These are phyloP conservation scores for Salmo trutta DNA, from an alignment of 2,797 vertebrate species.

Conservation along the genomic window DNA sequence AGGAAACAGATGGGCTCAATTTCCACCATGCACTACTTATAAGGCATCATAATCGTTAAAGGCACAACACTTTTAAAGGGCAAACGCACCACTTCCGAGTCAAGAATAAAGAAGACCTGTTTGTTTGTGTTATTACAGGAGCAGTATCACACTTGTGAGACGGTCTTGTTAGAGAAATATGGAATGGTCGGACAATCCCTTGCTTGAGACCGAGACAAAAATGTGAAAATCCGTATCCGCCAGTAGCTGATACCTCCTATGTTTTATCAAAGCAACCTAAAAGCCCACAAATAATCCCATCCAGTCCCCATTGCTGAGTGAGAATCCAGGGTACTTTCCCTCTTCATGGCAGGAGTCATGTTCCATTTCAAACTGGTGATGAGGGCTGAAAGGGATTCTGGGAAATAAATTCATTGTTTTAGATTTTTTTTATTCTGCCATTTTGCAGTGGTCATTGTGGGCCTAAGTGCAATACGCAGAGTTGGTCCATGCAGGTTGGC, in stretches of 20 bases:
- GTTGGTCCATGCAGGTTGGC: slow-evolving; percentile 26
- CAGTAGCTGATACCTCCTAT: background rate
- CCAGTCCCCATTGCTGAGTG: background rate
- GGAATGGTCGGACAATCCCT: background rate
- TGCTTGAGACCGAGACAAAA: background rate
- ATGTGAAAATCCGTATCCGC: background rate
- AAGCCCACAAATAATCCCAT: slow-evolving; percentile 1
- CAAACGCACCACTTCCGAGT: background rate
- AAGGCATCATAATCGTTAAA: background rate
- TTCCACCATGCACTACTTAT: background rate
- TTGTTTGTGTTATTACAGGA: background rate
- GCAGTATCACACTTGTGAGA: background rate
- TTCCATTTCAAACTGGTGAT: background rate
- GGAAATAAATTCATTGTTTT: slow-evolving; percentile 25
- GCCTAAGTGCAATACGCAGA: background rate
- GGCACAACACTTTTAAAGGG: background rate
- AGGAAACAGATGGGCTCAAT: background rate
- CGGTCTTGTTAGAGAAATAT: background rate
- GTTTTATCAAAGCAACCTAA: background rate
- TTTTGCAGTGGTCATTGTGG: background rate
- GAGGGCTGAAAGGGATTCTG: slow-evolving; percentile 31
- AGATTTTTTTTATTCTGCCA: background rate
- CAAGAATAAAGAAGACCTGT: background rate
- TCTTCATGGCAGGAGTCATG: background rate
- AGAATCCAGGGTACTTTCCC: background rate